Conservation (phyloP, 2,888 invertebrate genomes). For the Nephrotoma flavescens region DNA sequence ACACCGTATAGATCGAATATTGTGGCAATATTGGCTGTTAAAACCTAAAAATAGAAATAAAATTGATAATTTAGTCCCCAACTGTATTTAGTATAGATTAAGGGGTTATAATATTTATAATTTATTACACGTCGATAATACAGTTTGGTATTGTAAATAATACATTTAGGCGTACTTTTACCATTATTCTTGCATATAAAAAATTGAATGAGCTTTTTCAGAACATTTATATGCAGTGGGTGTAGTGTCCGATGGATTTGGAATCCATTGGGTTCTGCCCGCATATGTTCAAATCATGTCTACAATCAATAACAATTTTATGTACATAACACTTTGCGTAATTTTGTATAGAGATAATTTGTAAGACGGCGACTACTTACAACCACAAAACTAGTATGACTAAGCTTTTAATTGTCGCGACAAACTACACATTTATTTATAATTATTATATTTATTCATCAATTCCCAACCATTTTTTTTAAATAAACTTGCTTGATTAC, state of each 20-base stretch:
- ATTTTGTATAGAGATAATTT: background rate
- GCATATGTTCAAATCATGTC: conserved; percentile 5
- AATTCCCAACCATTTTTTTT: background rate
- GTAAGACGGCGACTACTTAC: background rate
- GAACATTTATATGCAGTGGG: too few species aligned
- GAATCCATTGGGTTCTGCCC: conserved; percentile 3
- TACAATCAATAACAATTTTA: background rate
- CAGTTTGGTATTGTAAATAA: background rate
- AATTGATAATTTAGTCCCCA: background rate
- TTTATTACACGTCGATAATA: background rate
- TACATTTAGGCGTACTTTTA: background rate
- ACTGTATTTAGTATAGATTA: background rate
- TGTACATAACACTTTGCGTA: background rate
- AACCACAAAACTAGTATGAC: background rate
- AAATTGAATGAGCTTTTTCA: too few species aligned
- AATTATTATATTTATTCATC: background rate
- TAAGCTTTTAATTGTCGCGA: background rate
- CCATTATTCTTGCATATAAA: background rate
- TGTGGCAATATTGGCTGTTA: conserved; percentile 69
- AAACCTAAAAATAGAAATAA: conserved; percentile 37
- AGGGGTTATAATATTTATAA: background rate
- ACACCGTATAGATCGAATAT: conserved; percentile 62
- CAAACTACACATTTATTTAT: background rate
- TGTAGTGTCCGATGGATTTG: conserved; percentile 3
- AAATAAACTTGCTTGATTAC: background rate